phyloP scores from a whole-genome alignment of 2,888 invertebrate species.

The Tuta absoluta region DNA sequence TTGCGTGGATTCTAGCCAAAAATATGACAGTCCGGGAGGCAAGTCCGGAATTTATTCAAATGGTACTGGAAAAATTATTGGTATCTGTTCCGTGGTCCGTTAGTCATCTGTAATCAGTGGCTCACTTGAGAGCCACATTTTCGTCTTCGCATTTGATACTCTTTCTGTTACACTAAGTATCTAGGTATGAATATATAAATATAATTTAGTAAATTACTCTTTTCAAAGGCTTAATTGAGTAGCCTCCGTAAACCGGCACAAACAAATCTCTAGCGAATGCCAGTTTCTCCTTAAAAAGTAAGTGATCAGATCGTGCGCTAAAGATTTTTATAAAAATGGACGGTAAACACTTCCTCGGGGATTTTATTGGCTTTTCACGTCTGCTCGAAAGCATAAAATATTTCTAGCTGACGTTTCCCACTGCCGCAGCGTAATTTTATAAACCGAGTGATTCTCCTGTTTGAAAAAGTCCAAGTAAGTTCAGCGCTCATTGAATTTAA shows the following conservation, averaged over 20 bases:
- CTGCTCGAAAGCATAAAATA: conserved; percentile 24
- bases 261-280: conserved; percentile 5
- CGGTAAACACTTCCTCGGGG: conserved; percentile 18
- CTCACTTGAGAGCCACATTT: not conserved
- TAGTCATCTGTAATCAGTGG: not conserved
- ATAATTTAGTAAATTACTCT: too few species aligned
- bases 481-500: conserved; percentile 25
- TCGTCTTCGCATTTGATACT: not conserved
- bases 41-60: conserved; percentile 2
- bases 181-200: too few species aligned
- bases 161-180: not conserved
- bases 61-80: conserved; percentile 5
- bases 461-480: conserved; percentile 23
- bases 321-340: conserved; percentile 14
- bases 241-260: not conserved
- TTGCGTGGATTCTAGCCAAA: conserved; percentile 5
- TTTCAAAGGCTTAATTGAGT: too few species aligned
- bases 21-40: conserved; percentile 2
- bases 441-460: conserved; percentile 21
- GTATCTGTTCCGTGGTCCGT: conserved; percentile 7
- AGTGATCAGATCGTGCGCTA: conserved; percentile 1
- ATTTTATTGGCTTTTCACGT: conserved; percentile 27
- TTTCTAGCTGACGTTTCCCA: conserved; percentile 24
- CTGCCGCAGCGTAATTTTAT: conserved; percentile 24
- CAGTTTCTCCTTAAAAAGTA: conserved; percentile 5